phyloP scores from a whole-genome alignment of 92 coral and sea anemone species.

The Heteractis magnifica region DNA sequence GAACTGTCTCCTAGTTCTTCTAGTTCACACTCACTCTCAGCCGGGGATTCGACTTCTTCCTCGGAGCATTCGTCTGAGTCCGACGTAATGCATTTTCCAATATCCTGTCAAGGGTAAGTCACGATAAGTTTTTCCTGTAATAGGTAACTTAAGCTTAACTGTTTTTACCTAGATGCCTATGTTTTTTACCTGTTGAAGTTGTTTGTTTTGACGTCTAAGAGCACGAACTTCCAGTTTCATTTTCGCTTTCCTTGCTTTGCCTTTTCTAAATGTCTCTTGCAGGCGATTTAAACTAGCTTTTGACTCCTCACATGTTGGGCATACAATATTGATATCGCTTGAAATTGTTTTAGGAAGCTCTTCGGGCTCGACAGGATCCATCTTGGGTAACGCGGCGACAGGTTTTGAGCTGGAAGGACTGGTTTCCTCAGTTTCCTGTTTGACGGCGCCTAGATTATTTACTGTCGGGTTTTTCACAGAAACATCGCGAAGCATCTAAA shows the following conservation, averaged over 20 bases:
- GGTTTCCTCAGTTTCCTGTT: neutral
- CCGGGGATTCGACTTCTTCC: neutral
- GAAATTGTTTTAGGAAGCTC: neutral
- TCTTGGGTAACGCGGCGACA: neutral
- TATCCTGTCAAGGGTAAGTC: neutral
- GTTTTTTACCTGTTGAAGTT: no score
- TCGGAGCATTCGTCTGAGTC: neutral
- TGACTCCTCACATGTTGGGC: neutral
- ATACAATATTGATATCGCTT: neutral
- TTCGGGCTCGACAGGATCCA: neutral
- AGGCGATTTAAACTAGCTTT: constrained; percentile 14
- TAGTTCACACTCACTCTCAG: neutral
- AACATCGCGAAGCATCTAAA: constrained; percentile 2
- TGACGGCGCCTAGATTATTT: neutral
- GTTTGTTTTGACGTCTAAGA: no score
- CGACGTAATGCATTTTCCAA: neutral
- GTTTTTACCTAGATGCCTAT: no score
- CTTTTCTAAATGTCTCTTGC: neutral
- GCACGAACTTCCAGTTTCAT: no score
- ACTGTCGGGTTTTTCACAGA: neutral
- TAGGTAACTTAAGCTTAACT: neutral
- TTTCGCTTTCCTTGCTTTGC: neutral
- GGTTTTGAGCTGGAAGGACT: neutral
- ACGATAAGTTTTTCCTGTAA: neutral
- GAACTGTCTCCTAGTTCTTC: neutral